Base-by-base conservation (phyloP, 2,113 vertebrate genomes). In the Mastomys natalensis region DNA sequence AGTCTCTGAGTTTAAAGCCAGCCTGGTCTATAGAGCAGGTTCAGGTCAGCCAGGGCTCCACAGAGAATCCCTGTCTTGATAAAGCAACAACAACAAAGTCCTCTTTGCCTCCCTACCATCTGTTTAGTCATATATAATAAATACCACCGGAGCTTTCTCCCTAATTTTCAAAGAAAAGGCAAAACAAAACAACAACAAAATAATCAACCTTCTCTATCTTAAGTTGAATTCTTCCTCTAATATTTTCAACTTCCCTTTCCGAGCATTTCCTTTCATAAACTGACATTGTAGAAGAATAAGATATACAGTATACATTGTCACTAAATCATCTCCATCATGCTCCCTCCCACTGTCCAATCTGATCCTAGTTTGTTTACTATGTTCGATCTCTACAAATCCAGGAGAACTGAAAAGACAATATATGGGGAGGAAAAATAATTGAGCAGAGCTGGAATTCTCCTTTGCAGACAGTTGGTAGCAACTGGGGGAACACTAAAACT, bases 401-500 rank as follows among this genome's bases (percentile, higher is more conserved):
- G 58, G 24, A 58, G 53, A 81, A 82, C 9, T 37, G 21, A 55
- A 58, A 82, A 40, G 78, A 81, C 40, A 48, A 5, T 86, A 89
- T 93, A 10, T 53, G 10, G 21, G 19, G 76, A 4, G 2, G 24
- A 12, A 7, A 7, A n/a, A 43, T 40, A 37, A 90, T 24, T 94
- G 66, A 86, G 37, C 21, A 80, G 87, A 93, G 17, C 11, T 91
- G 37, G 74, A 80, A 87, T 90, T 84, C 73, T 73, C 66, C 95
- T 95, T 89, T 85, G 62, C 37, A 64, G 70, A 74, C 82, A 89
- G 62, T 34, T 53, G 77, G 21, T 43, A 90, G 73, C n/a, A 24
- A 37, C 53, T 7, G 87, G 24, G 87, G 43, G 72, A 29, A 95
- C 95, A 89, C 43, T 64, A 53, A 93, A 96, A 81, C 70, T 97